A percentile compares a stretch with the other conserved stretches of the same genome.
These are phyloP conservation scores for Halichondria panicea DNA, from an alignment of 37 sponge, comb jelly and placozoan genomes.

Conservation along the genomic window DNA sequence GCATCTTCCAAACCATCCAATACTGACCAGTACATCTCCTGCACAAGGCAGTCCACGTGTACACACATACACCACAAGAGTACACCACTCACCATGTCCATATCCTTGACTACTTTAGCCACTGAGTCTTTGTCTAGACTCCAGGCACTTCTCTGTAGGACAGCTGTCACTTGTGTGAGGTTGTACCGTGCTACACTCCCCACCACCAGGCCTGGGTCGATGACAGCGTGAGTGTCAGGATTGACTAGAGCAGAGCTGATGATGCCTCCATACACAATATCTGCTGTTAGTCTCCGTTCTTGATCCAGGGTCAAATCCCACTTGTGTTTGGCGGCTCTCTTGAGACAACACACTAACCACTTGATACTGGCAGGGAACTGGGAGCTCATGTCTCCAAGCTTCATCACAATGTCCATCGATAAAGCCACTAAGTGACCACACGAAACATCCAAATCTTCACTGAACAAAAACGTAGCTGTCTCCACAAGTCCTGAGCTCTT, in stretches of 20 bases:
- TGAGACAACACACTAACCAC: slow-evolving; percentile 45
- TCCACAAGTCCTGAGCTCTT: not conserved
- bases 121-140: slow-evolving; percentile 28
- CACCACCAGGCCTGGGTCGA: slow-evolving; percentile 16
- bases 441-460: slow-evolving; percentile 29
- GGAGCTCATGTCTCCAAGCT: not conserved
- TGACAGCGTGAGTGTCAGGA: slow-evolving; percentile 62
- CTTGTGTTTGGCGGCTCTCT: slow-evolving; percentile 27
- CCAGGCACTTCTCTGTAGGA: slow-evolving; percentile 60
- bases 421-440: slow-evolving; percentile 24
- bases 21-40: slow-evolving; percentile 18
- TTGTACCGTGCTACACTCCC: slow-evolving; percentile 44
- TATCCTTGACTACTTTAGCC: slow-evolving; percentile 31
- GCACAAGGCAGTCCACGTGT: not conserved
- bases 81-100: slow-evolving; percentile 43
- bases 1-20: slow-evolving; percentile 39
- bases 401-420: slow-evolving; percentile 20
- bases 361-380: slow-evolving; percentile 40
- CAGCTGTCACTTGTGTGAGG: slow-evolving; percentile 34
- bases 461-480: slow-evolving; percentile 26
- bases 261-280: slow-evolving; percentile 45
- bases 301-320: slow-evolving; percentile 34
- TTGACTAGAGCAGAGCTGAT: slow-evolving; percentile 62
- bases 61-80: not conserved
- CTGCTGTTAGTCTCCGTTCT: slow-evolving; percentile 32